These are phyloP conservation scores for Microctonus hyperodae DNA, from an alignment of 2,888 invertebrate species.

Conservation along the genomic window DNA sequence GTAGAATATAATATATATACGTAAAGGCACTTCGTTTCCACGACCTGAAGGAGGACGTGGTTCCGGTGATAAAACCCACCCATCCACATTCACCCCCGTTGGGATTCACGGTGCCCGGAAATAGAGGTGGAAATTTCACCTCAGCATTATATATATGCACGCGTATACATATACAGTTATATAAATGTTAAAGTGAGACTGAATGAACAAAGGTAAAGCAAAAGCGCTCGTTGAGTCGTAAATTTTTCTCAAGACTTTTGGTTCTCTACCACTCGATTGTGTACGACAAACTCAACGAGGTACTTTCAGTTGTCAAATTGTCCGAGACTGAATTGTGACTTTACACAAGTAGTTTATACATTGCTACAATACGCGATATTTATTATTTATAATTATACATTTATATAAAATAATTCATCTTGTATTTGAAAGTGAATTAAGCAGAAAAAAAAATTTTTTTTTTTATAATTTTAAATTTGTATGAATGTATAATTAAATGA, in stretches of 20 bases:
- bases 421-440: too few species aligned
- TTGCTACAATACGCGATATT: neutral
- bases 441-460: too few species aligned
- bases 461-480: too few species aligned
- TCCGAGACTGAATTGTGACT: slow-evolving; percentile 2
- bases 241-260: slow-evolving; percentile 10
- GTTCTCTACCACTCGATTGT: slow-evolving; percentile 14
- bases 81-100: neutral
- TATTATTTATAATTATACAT: neutral
- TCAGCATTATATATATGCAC: neutral
- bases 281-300: slow-evolving; percentile 6
- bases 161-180: neutral
- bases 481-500: too few species aligned
- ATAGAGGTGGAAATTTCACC: slow-evolving; percentile 7
- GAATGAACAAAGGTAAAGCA: slow-evolving; percentile 1
- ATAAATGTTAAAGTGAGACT: neutral
- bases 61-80: slow-evolving; percentile 12
- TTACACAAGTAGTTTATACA: neutral
- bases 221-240: slow-evolving; percentile 10
- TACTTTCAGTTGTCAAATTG: slow-evolving; percentile 1
- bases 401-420: too few species aligned
- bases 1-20: neutral
- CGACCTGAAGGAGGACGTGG: neutral
- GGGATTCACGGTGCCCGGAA: neutral
- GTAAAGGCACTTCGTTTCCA: neutral